Evolutionary conservation across 92 coral and sea anemone species (phyloP), one percentile per base, ranked within the genome.

Genomic region (Metridium senile): DNA sequence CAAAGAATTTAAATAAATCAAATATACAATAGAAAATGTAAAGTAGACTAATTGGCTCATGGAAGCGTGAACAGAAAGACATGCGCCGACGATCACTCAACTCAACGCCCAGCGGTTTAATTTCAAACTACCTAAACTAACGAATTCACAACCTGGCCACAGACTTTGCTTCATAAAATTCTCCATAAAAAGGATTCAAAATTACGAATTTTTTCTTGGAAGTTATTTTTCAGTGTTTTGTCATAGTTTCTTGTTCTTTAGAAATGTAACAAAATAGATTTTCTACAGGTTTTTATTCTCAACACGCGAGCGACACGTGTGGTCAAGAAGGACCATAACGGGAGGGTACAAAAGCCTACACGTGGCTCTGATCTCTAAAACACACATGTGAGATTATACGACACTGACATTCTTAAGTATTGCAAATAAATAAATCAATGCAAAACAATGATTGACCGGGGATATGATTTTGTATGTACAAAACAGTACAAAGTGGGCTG

Each of bases 1-100:
- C 64, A 31, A 33, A 66, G 82, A 77, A 77, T 77, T 76, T 51
- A 77, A 33, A 77, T 47, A 39, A 65, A 77, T 65, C 63, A 68
- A 18, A 58, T 9, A 0, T 20, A 77, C 82, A 77, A 77, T 65
- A 59, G 68, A 77, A 77, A 9, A 77, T 77, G 82, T 57, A 77
- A 77, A 77, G 65, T 0, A 46, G 22, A 0, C 51, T 65, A 62
- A 76, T 76, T 66, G 52, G 31, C 27, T 2, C 63, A 22, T 70
- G 32, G 73, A 1, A 66, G n/a, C 66, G 65, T 76, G 46, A 66
- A 68, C 18, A 39, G 1, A 68, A 74, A 59, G 33, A 27, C 28
- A 53, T 25, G 66, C 39, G 3, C 11, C 69, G 7, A 23, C 69
- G 69, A 31, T 28, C 69, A 31, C 21, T 4, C 9, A 29, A 63